Conservation (phyloP, 2,113 vertebrate species). For the Triplophysa tibetana region DNA sequence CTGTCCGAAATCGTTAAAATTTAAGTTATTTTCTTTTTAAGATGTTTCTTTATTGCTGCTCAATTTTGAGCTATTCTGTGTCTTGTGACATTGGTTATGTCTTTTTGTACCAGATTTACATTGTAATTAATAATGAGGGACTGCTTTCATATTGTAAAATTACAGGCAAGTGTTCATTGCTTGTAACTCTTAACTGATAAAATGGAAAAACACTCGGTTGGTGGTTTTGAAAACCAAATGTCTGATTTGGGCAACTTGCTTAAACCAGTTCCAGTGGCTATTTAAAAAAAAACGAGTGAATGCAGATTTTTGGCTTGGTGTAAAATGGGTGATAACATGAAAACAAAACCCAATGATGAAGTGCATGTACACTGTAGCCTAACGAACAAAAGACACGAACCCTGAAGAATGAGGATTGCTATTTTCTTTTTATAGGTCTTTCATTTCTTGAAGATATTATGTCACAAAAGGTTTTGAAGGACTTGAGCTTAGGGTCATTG, state of each 20-base stretch:
- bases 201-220: constrained; percentile 27
- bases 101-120: constrained; percentile 41
- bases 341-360: neutral
- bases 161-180: constrained; percentile 16
- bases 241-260: constrained; percentile 14
- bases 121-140: constrained; percentile 23
- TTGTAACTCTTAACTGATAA: constrained; percentile 32
- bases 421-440: neutral
- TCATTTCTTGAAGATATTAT: constrained; percentile 4
- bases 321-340: constrained; percentile 4
- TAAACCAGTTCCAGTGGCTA: constrained; percentile 7
- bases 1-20: constrained; percentile 10
- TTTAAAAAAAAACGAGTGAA: constrained; percentile 1
- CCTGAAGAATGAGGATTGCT: neutral
- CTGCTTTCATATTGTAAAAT: constrained; percentile 40
- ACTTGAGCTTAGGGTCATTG: neutral
- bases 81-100: constrained; percentile 45
- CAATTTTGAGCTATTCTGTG: constrained; percentile 51
- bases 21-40: constrained; percentile 61
- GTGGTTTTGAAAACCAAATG: constrained; percentile 14
- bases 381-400: neutral
- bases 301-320: neutral
- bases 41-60: constrained; percentile 51
- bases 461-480: constrained; percentile 24
- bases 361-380: constrained; percentile 6